Evolutionary conservation across 2,888 invertebrate genomes (phyloP), one percentile per base, ranked within the genome.

Genomic region (Lissocephala sabroskyi): DNA sequence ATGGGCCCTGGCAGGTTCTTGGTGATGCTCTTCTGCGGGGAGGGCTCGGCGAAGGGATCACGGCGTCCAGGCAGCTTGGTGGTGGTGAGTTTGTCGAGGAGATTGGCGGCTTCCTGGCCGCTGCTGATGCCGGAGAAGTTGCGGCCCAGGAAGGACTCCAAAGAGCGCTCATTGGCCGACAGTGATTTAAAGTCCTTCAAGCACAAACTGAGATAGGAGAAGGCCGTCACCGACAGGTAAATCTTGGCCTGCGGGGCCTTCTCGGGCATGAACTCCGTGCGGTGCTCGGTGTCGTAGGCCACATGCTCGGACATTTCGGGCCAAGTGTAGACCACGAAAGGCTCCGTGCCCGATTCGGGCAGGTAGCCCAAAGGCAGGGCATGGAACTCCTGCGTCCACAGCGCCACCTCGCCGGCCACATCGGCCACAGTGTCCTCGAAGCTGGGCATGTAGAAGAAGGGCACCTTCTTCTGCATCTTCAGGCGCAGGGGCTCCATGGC

Each of bases 261-360:
- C 37, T 89, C 82, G 1, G 97, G 95, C 80, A 96, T 92, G 71
- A 98, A 91, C 82, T 97, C 96, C 14, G 94, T 91, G 83, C 93
- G 94, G 57, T 90, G 90, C 63, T 94, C 92, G 56, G 93, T 94
- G 80, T 98, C 98, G 1, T 95, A 90, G 18, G 96, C 90, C 50
- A 93, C 89, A 81, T 93, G 91, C 82, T 96, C 97, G 1, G 92
- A 89, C 59, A 97, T 87, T 79, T 91, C 89, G 0, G 93, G 92
- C 97, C 97, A 98, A 17, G 92, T 92, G 35, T 94, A 90, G 79
- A 92, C 91, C 11, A 96, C 83, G 55, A 90, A 86, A 18, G 96
- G 87, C 81, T 92, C 90, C 44, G 91, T 91, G 59, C 94, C 87
- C 0, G 96, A 95, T 85, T 96, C 92, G 43, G 89, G 90, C 26